Conservation (phyloP, 2,113 vertebrate species). For the Eretmochelys imbricata region DNA sequence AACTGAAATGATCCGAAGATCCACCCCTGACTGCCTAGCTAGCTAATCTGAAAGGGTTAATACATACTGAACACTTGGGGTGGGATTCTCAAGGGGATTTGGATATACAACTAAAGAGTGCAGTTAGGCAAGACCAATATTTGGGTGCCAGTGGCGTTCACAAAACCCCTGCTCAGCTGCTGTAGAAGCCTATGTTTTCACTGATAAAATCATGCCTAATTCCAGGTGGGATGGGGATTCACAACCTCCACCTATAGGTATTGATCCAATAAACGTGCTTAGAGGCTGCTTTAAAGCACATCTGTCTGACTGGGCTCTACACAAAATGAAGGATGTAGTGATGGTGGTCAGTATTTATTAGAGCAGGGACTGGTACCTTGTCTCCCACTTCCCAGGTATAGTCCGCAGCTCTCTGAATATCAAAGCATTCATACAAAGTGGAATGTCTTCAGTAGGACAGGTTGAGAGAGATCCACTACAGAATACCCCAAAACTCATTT, state of each 20-base stretch:
- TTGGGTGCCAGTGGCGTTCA: neutral
- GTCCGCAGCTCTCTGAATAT: neutral
- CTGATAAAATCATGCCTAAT: neutral
- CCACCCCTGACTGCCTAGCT: neutral
- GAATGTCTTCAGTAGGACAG: neutral
- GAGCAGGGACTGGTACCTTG: neutral
- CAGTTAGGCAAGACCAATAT: neutral
- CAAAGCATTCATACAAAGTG: neutral
- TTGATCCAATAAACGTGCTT: neutral
- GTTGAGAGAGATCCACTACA: neutral
- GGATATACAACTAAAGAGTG: too few species aligned
- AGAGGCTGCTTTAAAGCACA: neutral
- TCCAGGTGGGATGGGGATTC: neutral
- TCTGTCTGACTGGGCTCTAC: neutral
- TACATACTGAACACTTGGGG: fast-evolving
- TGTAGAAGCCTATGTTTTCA: neutral
- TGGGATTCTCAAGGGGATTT: neutral
- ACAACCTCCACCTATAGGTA: neutral
- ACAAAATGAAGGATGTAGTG: neutral
- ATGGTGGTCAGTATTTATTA: neutral
- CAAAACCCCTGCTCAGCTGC: neutral
- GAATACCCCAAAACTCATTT: neutral
- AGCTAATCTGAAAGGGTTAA: neutral
- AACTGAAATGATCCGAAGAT: neutral
- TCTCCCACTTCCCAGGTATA: neutral